These are phyloP conservation scores for Siniperca knerii DNA, from an alignment of 2,113 vertebrate genomes.

Conservation along the genomic window DNA sequence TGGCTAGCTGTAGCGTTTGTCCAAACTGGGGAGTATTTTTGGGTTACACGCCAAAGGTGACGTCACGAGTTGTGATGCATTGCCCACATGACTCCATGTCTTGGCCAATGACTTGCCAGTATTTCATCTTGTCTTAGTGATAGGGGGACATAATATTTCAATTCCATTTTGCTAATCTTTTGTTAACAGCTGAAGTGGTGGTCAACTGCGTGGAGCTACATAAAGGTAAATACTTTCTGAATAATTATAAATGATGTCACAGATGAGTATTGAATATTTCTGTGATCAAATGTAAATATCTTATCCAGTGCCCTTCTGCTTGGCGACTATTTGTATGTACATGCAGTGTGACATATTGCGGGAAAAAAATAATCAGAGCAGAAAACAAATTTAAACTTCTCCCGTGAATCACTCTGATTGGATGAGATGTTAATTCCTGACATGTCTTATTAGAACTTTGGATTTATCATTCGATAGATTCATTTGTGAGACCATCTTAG, in stretches of 20 bases:
- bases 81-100: slow-evolving; percentile 68
- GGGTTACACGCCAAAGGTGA: slow-evolving; percentile 39
- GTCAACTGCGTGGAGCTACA: slow-evolving; percentile 82
- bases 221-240: slow-evolving; percentile 73
- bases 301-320: not conserved
- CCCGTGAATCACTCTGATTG: not conserved
- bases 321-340: not conserved
- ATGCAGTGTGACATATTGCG: not conserved
- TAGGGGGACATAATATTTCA: slow-evolving; percentile 79
- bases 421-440: not conserved
- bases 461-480: not conserved
- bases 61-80: slow-evolving; percentile 85
- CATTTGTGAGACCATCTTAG: not conserved
- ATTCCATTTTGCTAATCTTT: slow-evolving; percentile 84
- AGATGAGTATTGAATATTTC: not conserved
- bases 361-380: not conserved
- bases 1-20: slow-evolving; percentile 65
- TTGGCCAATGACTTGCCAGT: slow-evolving; percentile 86
- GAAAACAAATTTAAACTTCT: slow-evolving; percentile 7
- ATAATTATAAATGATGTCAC: slow-evolving; percentile 4
- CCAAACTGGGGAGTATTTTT: slow-evolving; percentile 77
- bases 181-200: slow-evolving; percentile 82
- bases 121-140: slow-evolving; percentile 68
- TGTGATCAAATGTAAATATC: not conserved
- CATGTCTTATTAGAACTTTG: not conserved